Evolutionary conservation across 2,797 vertebrate genomes (phyloP), one percentile per base, ranked within the genome.

Genomic region (Tachyglossus aculeatus): DNA sequence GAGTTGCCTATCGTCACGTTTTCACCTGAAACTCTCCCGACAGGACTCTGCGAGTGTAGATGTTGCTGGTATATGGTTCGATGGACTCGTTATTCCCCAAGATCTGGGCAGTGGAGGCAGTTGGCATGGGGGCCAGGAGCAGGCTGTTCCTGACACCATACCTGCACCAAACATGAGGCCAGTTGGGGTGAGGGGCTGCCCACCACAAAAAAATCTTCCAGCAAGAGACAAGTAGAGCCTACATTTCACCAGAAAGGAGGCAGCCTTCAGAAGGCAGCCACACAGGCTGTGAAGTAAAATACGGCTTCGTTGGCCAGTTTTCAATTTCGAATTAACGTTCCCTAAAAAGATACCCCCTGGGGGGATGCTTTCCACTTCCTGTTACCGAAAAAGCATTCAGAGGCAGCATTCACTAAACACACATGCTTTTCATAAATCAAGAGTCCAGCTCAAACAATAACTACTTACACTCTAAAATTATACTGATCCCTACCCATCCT

Each of bases 21-120:
- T 74, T 86, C 33, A 96, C 95, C 94, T 99, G 98, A 71, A 99
- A 99, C 93, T 99, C 98, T n/a, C 98, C 98, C 0, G 98, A 99
- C 52, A 99, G 94, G 2, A 99, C 98, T 56, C 98, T 88, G 77
- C 98, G 96, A 0, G 98, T 99, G 86, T 99, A 99, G 92, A 99
- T 95, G 90, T 99, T 99, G 85, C 98, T 99, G 78, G 98, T 99
- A 85, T 99, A 99, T 36, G 98, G 94, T 77, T 99, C 98, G 1
- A 99, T 96, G 40, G 98, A 98, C 76, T 99, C 98, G 4, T 99
- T 99, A 88, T 99, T 99, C 76, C 98, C 98, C 86, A 99, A 83
- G 84, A 99, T 99, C 93, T 99, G 98, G 36, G 98, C 98, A 3
- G 98, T 99, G 64, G 98, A 99, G 24, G 98, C 98, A 0, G 98